Evolutionary conservation across 2,797 vertebrate genomes (phyloP).

Genomic region (Dendrocincla fuliginosa): DNA sequence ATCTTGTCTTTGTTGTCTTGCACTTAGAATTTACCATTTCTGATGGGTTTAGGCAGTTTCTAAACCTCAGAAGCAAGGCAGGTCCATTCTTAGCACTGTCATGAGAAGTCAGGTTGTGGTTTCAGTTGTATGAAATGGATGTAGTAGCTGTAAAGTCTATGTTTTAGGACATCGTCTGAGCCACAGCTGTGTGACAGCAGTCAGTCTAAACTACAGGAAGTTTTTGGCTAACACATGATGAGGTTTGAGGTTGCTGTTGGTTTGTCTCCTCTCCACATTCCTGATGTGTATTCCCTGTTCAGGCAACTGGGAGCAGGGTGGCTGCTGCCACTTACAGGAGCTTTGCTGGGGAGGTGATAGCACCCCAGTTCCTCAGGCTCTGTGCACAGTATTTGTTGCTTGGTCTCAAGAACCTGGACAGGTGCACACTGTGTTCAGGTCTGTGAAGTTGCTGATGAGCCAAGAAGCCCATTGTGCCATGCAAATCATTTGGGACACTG

Average conservation of each 20-base stretch:
- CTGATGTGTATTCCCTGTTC: neutral
- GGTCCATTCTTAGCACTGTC: neutral
- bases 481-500: neutral
- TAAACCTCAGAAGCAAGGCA: neutral
- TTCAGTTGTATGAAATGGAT: neutral
- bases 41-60: neutral
- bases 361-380: neutral
- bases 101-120: neutral
- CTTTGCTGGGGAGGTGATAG: neutral
- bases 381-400: neutral
- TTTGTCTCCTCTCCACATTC: neutral
- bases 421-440: accelerated
- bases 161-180: neutral
- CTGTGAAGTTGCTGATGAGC: neutral
- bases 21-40: neutral
- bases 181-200: neutral
- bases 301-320: neutral
- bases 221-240: neutral
- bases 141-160: neutral
- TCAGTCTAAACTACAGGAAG: neutral
- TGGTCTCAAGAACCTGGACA: neutral
- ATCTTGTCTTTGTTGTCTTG: neutral
- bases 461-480: neutral
- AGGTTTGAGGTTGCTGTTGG: neutral
- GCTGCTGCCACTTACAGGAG: neutral